A percentile compares a stretch with the other conserved stretches of the same genome.
phyloP scores from a whole-genome alignment of 2,888 invertebrate genomes.

The Pandemis corylana region DNA sequence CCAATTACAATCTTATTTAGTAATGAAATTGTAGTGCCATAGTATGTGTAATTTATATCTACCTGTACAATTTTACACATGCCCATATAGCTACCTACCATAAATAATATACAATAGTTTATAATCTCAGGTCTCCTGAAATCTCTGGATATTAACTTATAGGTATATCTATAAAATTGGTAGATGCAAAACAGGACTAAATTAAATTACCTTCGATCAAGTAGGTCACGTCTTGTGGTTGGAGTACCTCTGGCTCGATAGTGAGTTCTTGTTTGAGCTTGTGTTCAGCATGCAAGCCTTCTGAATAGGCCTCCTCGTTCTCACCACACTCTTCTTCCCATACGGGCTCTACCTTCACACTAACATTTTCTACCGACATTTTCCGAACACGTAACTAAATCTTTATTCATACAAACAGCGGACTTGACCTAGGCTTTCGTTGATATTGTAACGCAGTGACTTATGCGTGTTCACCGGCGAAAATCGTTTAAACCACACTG shows the following conservation, averaged over 20 bases:
- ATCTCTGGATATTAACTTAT: no score
- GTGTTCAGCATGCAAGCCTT: background rate
- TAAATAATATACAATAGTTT: no score
- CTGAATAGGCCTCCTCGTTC: background rate
- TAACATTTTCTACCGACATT: background rate
- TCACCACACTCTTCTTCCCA: background rate
- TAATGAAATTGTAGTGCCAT: no score
- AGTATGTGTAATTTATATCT: no score
- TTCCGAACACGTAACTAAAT: background rate
- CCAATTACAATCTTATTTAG: no score
- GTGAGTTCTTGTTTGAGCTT: background rate
- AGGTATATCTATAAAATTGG: no score
- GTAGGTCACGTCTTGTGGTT: background rate
- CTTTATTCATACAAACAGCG: background rate
- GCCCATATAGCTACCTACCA: no score
- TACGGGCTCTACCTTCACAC: background rate
- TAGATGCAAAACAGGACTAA: background rate
- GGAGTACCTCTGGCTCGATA: background rate
- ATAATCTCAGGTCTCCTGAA: no score
- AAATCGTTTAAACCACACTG: background rate
- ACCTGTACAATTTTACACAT: no score
- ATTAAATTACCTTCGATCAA: background rate
- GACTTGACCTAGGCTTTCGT: background rate
- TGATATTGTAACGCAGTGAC: background rate
- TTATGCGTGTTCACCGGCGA: background rate